Conservation (phyloP, 1,140 invertebrate genomes). For the Camponotus vicinus region DNA sequence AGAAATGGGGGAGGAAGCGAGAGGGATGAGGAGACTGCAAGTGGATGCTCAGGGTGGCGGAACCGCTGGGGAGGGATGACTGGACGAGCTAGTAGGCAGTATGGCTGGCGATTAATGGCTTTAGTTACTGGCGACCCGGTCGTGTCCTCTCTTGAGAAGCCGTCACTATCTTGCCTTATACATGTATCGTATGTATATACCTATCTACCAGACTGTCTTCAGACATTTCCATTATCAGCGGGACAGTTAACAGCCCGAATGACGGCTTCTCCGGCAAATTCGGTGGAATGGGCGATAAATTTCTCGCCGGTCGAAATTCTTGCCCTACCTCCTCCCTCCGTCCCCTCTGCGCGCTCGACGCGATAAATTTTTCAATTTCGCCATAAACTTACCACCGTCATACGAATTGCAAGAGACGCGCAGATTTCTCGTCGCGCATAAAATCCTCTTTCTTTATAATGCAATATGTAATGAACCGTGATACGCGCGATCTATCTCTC, state of each 20-base stretch:
- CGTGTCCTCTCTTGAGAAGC: constrained; percentile 69
- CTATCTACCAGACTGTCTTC: constrained; percentile 69
- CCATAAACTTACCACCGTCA: constrained; percentile 38
- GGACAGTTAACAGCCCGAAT: constrained; percentile 71
- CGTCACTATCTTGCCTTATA: constrained; percentile 66
- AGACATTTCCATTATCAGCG: constrained; percentile 72
- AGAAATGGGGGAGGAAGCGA: not conserved
- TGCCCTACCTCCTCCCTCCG: not conserved
- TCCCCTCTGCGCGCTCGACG: not conserved
- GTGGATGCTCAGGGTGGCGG: constrained; percentile 65
- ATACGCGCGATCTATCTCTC: not conserved
- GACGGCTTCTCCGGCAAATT: constrained; percentile 56
- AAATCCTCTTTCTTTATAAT: not conserved
- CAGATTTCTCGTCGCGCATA: not conserved
- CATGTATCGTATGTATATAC: constrained; percentile 14
- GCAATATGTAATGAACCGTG: not conserved
- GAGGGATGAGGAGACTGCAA: constrained; percentile 46
- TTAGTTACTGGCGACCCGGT: constrained; percentile 75
- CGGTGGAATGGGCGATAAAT: constrained; percentile 59
- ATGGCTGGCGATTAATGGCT: constrained; percentile 82
- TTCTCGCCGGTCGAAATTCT: constrained; percentile 55
- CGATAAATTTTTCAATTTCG: constrained; percentile 59
- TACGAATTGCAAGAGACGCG: constrained; percentile 5
- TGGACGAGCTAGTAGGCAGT: constrained; percentile 73
- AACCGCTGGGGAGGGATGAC: constrained; percentile 68